Conservation (phyloP, 2,888 invertebrate species). For the Agrochola lychnidis region DNA sequence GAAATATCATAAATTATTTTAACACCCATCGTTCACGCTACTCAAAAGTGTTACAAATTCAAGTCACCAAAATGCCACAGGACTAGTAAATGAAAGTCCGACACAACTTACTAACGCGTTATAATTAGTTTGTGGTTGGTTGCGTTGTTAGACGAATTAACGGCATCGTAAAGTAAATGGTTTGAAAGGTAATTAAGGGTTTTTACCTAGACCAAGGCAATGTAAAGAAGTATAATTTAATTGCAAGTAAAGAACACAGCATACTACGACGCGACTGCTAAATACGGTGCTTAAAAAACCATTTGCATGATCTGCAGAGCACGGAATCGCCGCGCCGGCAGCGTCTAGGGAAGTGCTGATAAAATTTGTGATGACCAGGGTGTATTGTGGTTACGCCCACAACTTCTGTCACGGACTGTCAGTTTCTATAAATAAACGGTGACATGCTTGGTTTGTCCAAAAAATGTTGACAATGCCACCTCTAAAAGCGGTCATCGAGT, state of each 20-base stretch:
- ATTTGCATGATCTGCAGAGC: background rate
- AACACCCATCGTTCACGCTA: too few species aligned
- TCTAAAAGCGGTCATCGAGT: background rate
- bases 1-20: too few species aligned
- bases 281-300: constrained; percentile 1
- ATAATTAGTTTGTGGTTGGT: too few species aligned
- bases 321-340: background rate
- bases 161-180: too few species aligned
- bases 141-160: too few species aligned
- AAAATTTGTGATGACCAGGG: background rate
- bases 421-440: too few species aligned
- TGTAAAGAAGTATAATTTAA: background rate
- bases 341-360: background rate
- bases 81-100: too few species aligned
- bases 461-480: background rate
- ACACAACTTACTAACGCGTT: too few species aligned
- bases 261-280: background rate
- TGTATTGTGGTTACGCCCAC: background rate
- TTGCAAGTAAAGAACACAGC: background rate
- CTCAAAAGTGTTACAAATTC: too few species aligned
- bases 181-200: background rate
- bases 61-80: too few species aligned
- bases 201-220: background rate
- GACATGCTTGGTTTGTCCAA: too few species aligned
- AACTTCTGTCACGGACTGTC: background rate